A percentile compares a stretch with the other conserved stretches of the same genome.
Conservation (phyloP, 2,113 vertebrate species). For the Campylorhamphus procurvoides region DNA sequence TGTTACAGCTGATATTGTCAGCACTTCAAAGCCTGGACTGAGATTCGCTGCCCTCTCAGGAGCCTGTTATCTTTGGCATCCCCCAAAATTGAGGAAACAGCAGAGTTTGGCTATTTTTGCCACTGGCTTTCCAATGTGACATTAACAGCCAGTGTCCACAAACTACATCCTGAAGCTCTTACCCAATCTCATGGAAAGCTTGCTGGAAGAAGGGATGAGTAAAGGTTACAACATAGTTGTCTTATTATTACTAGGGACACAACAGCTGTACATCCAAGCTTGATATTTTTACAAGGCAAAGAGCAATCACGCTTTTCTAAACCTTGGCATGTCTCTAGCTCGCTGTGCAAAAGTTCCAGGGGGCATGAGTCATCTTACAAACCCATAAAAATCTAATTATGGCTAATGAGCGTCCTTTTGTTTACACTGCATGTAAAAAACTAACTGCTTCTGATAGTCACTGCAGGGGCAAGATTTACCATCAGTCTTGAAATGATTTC, state of each 20-base stretch:
- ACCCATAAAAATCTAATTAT: slow-evolving; percentile 64
- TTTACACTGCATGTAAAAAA: slow-evolving; percentile 37
- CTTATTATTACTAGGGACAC: slow-evolving; percentile 18
- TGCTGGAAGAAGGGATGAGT: slow-evolving; percentile 18
- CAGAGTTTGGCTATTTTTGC: not conserved
- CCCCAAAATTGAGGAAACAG: not conserved
- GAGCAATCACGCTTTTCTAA: slow-evolving; percentile 13
- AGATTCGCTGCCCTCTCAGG: not conserved
- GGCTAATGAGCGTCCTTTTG: slow-evolving; percentile 50
- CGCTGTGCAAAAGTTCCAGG: not conserved
- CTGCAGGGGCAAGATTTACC: not conserved
- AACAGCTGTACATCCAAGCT: slow-evolving; percentile 50
- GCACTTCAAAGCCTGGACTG: not conserved
- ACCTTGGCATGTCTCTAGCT: slow-evolving; percentile 39
- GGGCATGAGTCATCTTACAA: slow-evolving; percentile 53
- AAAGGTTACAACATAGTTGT: slow-evolving; percentile 37
- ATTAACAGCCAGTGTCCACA: slow-evolving; percentile 16
- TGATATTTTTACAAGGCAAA: slow-evolving; percentile 32
- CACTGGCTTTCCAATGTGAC: not conserved
- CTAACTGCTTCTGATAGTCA: slow-evolving; percentile 45
- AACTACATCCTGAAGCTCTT: slow-evolving; percentile 39
- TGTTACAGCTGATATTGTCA: not conserved
- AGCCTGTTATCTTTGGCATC: slow-evolving; percentile 30
- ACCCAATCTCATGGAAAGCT: slow-evolving; percentile 49
- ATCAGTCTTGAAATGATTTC: not conserved